Conservation (phyloP, 1,140 invertebrate genomes). For the Radopholus similis region DNA sequence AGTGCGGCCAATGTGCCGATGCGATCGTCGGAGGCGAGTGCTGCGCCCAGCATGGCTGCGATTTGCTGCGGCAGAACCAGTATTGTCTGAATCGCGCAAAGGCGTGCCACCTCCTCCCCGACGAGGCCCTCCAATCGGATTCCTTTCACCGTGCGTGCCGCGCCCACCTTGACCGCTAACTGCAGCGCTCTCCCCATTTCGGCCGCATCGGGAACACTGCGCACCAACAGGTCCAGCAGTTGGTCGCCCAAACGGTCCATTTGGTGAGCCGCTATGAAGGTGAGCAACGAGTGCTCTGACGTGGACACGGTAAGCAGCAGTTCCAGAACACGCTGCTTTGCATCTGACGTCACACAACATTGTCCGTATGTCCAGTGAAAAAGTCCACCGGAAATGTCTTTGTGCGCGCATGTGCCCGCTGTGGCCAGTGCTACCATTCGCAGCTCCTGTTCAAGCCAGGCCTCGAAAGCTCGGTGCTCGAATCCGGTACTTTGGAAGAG, state of each 20-base stretch:
- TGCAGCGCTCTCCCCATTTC: constrained; percentile 15
- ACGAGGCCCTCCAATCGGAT: constrained; percentile 14
- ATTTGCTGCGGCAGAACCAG: constrained; percentile 23
- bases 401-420: neutral
- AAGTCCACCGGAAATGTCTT: constrained; percentile 2
- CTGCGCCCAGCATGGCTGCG: constrained; percentile 16
- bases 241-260: constrained; percentile 16
- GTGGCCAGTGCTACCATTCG: constrained; percentile 16
- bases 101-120: constrained; percentile 1
- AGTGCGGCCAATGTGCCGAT: constrained; percentile 30
- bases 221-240: constrained; percentile 34
- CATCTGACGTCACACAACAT: neutral
- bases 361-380: neutral
- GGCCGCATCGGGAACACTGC: constrained; percentile 23
- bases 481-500: constrained; percentile 44
- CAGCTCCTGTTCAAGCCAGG: constrained; percentile 33
- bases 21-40: constrained; percentile 17
- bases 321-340: constrained; percentile 1
- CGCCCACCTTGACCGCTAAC: constrained; percentile 37
- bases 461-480: constrained; percentile 36
- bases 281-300: constrained; percentile 26
- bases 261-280: constrained; percentile 20
- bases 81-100: neutral
- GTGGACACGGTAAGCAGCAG: constrained; percentile 7
- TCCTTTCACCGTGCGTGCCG: constrained; percentile 10